A percentile compares a stretch with the other conserved stretches of the same genome.
phyloP scores from a whole-genome alignment of 2,113 vertebrate species.

The Atherinomorus stipes region DNA sequence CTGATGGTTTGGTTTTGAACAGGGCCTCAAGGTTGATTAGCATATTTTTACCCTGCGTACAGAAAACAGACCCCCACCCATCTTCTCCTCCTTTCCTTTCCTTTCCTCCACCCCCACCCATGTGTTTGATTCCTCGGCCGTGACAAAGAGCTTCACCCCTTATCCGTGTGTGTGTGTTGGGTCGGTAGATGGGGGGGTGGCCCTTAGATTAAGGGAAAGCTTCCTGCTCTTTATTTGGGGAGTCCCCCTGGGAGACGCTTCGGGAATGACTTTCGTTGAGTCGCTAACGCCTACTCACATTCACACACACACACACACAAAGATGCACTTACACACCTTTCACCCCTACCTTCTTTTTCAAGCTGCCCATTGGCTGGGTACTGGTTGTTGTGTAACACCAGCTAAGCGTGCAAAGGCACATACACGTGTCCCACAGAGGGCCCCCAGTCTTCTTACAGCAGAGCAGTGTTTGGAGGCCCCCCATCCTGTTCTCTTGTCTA shows the following conservation, averaged over 20 bases:
- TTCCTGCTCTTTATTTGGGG: slow-evolving; percentile 85
- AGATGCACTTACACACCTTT: slow-evolving; percentile 42
- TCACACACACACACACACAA: slow-evolving; percentile 36
- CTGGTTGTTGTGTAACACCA: slow-evolving; percentile 58
- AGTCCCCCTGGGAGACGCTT: slow-evolving; percentile 74
- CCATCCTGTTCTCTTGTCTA: not conserved
- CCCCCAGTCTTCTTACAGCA: slow-evolving; percentile 56
- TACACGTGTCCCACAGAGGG: slow-evolving; percentile 30
- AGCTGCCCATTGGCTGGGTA: slow-evolving; percentile 52
- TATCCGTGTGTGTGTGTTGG: slow-evolving; percentile 76
- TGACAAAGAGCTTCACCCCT: slow-evolving; percentile 85
- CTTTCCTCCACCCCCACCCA: slow-evolving; percentile 48
- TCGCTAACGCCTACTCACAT: slow-evolving; percentile 65
- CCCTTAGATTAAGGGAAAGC: slow-evolving; percentile 85
- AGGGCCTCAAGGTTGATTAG: slow-evolving; percentile 72
- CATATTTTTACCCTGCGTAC: slow-evolving; percentile 74
- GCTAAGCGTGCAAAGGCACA: slow-evolving; percentile 21
- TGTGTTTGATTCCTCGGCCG: slow-evolving; percentile 85
- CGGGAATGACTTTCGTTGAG: slow-evolving; percentile 75
- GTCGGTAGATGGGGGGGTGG: slow-evolving; percentile 67
- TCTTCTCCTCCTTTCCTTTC: slow-evolving; percentile 14
- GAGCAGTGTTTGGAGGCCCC: slow-evolving; percentile 20
- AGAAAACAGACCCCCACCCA: slow-evolving; percentile 60
- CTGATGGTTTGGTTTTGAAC: slow-evolving; percentile 62
- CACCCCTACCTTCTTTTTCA: slow-evolving; percentile 37